Conservation (phyloP, 1,140 invertebrate species). For the Dryas iulia region DNA sequence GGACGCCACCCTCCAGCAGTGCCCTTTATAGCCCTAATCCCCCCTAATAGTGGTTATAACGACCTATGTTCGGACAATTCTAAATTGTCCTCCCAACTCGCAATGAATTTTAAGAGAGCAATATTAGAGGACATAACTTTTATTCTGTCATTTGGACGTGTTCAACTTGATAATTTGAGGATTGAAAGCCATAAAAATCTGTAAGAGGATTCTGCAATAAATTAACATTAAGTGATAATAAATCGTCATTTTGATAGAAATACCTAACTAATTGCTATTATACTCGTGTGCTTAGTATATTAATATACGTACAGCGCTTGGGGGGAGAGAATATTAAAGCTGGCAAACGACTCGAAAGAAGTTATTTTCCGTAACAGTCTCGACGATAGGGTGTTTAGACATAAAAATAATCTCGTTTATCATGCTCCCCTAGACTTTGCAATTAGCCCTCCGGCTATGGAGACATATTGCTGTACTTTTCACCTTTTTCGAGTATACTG, state of each 20-base stretch:
- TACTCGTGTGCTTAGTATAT: background rate
- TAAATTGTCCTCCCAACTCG: conserved; percentile 18
- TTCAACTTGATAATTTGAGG: conserved; percentile 14
- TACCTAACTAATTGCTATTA: background rate
- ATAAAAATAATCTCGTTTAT: conserved; percentile 39
- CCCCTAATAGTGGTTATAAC: conserved; percentile 34
- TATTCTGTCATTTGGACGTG: conserved; percentile 30
- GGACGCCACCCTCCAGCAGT: conserved; percentile 10
- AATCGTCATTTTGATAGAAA: background rate
- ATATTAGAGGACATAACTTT: conserved; percentile 23
- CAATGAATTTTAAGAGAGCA: conserved; percentile 33
- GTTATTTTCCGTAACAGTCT: conserved; percentile 13
- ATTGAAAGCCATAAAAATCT: conserved; percentile 12
- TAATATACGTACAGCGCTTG: background rate
- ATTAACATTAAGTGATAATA: conserved; percentile 6
- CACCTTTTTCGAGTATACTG: conserved; percentile 30
- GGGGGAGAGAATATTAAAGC: conserved; percentile 23
- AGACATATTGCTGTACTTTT: conserved; percentile 39
- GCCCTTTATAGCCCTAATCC: conserved; percentile 31
- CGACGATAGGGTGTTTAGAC: conserved; percentile 28
- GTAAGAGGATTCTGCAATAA: conserved; percentile 10
- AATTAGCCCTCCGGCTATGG: conserved; percentile 33
- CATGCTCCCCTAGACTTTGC: conserved; percentile 38
- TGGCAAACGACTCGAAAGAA: conserved; percentile 13
- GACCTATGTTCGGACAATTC: conserved; percentile 29